Base-by-base conservation (phyloP, 30 jellyfish, hydroid and myxozoan species). In the Catostylus mosaicus region DNA sequence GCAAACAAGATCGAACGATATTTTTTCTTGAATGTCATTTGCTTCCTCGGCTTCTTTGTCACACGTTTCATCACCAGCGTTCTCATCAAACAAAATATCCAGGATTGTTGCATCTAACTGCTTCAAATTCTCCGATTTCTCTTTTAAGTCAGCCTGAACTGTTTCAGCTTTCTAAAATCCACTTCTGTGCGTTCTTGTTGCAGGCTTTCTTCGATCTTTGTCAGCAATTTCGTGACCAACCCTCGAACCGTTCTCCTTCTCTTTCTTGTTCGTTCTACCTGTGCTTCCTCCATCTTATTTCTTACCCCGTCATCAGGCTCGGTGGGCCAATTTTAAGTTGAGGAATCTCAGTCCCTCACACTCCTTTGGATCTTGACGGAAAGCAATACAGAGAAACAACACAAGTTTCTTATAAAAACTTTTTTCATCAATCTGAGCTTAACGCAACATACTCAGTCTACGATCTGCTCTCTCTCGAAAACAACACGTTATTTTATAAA, bases 41-140 rank as follows among this genome's bases (percentile, higher is more conserved):
- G 84, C 84, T 27, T 72, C 84, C 19, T 43, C 84, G 2, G 84
- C 84, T 72, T 72, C 71, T 11, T 72, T 45, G 38, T 48, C 72
- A 54, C 84, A 72, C 5, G 51, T 30, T 1, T 72, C 84, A 23
- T 72, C 84, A 26, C 31, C 72, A 1, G 72, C 84, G 20, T 51
- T 54, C 8, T 10, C 24, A 9, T 45, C 72, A 2, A 72, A 5
- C 67, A 35, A 45, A 10, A 2, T 5, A 30, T 72, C 84, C 34
- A 72, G 54, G 1, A 72, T 47, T 35, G 20, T 47, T 10, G 12
- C 67, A 30, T 72, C 84, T 27, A 72, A 2, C 27, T 72, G 56
- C 35, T 46, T 72, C 67, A 72, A 30, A 16, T 23, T 30, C 50
- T 26, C 33, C 1, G 70, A 29, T 72, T 72, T 72, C 11, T 72